Percentiles rank a stretch among this genome's conserved stretches.
phyloP scores from a whole-genome alignment of 2,888 invertebrate genomes.

The Cephonodes hylas region DNA sequence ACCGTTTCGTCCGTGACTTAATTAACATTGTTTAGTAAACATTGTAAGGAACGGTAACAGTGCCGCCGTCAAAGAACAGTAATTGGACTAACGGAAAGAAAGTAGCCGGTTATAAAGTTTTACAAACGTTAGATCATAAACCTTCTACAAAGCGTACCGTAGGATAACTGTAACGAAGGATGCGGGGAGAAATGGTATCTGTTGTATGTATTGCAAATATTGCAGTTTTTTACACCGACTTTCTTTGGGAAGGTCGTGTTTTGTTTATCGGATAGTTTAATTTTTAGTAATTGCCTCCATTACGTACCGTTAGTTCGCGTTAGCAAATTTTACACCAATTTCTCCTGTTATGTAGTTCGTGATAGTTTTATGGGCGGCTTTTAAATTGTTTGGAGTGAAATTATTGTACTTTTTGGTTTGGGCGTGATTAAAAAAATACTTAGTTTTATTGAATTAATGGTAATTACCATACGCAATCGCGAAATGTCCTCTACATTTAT shows the following conservation, averaged over 20 bases:
- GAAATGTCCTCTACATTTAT: too few relatives aligned
- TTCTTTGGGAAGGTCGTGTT: constrained; percentile 19
- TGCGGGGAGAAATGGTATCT: constrained; percentile 28
- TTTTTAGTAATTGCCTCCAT: neutral
- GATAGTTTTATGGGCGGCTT: neutral
- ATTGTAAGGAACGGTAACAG: constrained; percentile 43
- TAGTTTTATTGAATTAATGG: too few relatives aligned
- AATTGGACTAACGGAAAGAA: constrained; percentile 70
- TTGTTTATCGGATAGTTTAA: neutral
- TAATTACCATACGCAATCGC: too few relatives aligned
- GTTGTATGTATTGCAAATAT: constrained; percentile 28
- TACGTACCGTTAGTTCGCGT: neutral
- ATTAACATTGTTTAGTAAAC: constrained; percentile 25
- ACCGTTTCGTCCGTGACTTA: constrained; percentile 18
- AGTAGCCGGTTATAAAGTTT: constrained; percentile 65
- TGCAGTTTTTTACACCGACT: constrained; percentile 27
- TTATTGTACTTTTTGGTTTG: too few relatives aligned
- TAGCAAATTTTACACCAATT: neutral
- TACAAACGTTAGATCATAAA: constrained; percentile 50
- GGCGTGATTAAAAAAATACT: too few relatives aligned
- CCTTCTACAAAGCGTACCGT: constrained; percentile 36
- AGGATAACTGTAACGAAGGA: constrained; percentile 37
- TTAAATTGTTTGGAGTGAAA: too few relatives aligned
- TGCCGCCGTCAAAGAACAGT: constrained; percentile 60
- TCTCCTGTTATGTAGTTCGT: constrained; percentile 19